Evolutionary conservation across 2,888 invertebrate species (phyloP).

Genomic region (Ennomos quercinarius): DNA sequence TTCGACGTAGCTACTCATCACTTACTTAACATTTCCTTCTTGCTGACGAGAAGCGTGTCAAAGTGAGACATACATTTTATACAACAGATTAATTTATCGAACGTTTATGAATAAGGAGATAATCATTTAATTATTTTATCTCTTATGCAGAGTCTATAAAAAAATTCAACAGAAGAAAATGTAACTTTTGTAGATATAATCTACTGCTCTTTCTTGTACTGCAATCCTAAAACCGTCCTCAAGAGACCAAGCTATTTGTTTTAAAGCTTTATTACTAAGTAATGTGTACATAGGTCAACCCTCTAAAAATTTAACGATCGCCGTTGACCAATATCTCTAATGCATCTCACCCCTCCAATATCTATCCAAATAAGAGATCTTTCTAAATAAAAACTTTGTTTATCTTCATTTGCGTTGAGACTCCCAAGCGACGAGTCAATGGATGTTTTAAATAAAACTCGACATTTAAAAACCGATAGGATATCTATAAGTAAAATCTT

Average conservation of each 20-base stretch:
- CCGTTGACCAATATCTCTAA: constrained; percentile 81
- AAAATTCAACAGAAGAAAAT: no score
- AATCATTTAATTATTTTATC: no score
- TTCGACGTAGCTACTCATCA: no score
- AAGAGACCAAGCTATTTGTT: constrained; percentile 77
- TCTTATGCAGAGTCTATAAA: no score
- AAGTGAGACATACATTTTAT: no score
- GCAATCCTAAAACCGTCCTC: constrained; percentile 43
- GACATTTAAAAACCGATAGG: constrained; percentile 27
- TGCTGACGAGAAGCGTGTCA: no score
- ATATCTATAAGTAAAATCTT: constrained; percentile 31
- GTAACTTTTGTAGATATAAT: neutral
- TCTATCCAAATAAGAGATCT: constrained; percentile 29
- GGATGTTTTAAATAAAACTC: constrained; percentile 32
- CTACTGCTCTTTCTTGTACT: constrained; percentile 11
- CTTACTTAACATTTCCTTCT: no score
- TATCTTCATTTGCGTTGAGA: constrained; percentile 31
- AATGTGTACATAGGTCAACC: constrained; percentile 84
- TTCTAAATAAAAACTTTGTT: constrained; percentile 37
- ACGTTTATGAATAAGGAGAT: no score
- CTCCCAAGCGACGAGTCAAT: constrained; percentile 30
- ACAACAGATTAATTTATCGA: no score
- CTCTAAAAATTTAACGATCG: constrained; percentile 73
- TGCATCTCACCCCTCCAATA: constrained; percentile 51
- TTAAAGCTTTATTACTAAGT: constrained; percentile 85